Base-by-base conservation (phyloP, 1,140 invertebrate species). In the Drosophila biarmipes region DNA sequence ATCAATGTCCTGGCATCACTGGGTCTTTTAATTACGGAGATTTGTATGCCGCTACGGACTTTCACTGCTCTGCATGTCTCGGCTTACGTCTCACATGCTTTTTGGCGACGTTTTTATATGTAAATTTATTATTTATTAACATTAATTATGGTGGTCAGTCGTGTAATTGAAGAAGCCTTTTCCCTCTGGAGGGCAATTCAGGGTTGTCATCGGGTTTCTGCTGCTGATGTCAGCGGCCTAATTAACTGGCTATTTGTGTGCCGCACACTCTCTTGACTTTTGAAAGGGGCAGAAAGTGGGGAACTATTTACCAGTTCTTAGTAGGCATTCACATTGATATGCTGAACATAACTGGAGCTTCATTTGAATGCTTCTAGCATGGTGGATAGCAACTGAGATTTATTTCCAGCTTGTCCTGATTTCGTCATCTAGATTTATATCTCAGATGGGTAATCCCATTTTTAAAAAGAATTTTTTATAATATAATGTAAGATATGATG, bases 61-160 rank as follows among this genome's bases (percentile, higher is more conserved):
- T 87, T 81, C 73, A 74, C 81, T 86, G 80, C 76, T 46, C 46
- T 38, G 52, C 61, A 59, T 66, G 55, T 64, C 80, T 74, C 69
- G 66, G 78, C 63, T 76, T 78, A 63, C 74, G 62, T 61, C 74
- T 85, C 78, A 73, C 80, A 80, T 67, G 61, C 21, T 52, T 43
- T 48, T 48, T 35, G 52, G 54, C 31, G 24, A 49, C 55, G 67
- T 49, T 78, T 73, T 64, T 87, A 64, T 86, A 86, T 86, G 82
- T 87, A 86, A 86, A 86, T 86, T 86, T 86, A 86, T 86, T 86
- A 86, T 86, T 86, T 86, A 86, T 86, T 86, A 86, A 67, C 82
- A 86, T 89, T 89, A 89, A 86, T 86, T 86, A 86, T 86, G 84
- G 84, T 76, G 82, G 69, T 68, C 75, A 76, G 61, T 48, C 29